A percentile compares a stretch with the other conserved stretches of the same genome.
Conservation (phyloP, 2,888 invertebrate species). For the Zonitis immaculata region DNA sequence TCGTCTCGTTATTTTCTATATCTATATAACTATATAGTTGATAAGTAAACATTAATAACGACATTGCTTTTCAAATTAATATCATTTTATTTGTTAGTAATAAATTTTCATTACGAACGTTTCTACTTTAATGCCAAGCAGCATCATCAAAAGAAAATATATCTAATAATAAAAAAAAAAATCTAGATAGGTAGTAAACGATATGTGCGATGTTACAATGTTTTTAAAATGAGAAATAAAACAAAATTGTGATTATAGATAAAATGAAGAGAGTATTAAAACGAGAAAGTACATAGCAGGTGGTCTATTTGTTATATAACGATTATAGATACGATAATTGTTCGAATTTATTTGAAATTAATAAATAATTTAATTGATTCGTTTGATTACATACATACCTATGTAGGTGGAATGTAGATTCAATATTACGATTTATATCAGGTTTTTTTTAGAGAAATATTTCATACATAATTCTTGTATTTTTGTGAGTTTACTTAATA, state of each 20-base stretch:
- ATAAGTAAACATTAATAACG: background rate
- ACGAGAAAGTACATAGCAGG: background rate
- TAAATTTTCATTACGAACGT: background rate
- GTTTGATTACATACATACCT: no score
- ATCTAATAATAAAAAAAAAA: background rate
- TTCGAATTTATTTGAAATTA: background rate
- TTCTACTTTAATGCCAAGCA: background rate
- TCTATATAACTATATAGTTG: no score
- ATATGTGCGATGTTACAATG: background rate
- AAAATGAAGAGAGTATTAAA: background rate
- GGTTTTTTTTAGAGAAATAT: no score
- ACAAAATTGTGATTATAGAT: background rate
- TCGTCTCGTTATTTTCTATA: background rate
- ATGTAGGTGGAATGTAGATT: no score
- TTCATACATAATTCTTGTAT: no score
- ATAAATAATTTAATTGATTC: no score
- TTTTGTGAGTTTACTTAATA: no score
- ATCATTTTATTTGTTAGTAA: background rate
- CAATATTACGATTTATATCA: no score
- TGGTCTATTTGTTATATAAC: background rate
- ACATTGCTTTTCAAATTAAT: background rate
- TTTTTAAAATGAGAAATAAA: background rate
- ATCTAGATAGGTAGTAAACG: background rate
- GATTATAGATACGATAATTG: background rate
- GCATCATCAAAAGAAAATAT: background rate